Base-by-base conservation (phyloP, 2,113 vertebrate species). In the Chaetodon auriga region DNA sequence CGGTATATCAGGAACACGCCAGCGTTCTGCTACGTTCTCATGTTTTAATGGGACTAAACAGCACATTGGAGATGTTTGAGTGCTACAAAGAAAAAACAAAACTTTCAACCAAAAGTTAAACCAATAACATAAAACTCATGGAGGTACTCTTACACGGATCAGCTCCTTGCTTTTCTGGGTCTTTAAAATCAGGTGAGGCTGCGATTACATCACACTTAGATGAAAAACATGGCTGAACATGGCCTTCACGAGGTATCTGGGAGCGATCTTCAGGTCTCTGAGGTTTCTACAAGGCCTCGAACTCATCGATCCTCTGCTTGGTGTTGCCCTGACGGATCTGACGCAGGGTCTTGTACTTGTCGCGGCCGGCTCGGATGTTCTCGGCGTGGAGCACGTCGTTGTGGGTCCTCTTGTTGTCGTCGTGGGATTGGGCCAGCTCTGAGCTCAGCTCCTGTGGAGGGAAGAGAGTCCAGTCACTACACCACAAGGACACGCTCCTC, bases 301-400 rank as follows among this genome's bases (percentile, higher is more conserved):
- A 99, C 95, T 99, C 98, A 11, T 99, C 97, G 0, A 99, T 96
- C 88, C 97, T 96, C 96, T 99, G 98, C 96, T 99, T 99, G 91
- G 98, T 99, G 95, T 99, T 98, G 90, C 98, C 98, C 94, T 95
- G 94, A 2, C 98, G 97, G 92, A 99, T 99, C 95, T 99, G 98
- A 72, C 97, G 95, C 91, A 99, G 96, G 0, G 98, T 99, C 96
- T 99, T 99, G 96, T 99, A 99, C 93, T 99, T 99, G 96, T 99
- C 97, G 2, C 97, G 97, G 6, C 98, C 97, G n/a, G 82, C 96
- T 11, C 95, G 89, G 91, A 97, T 92, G 86, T 99, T 99, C 92
- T 99, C 96, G 0, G 93, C 96, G 90, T 99, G 98, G 78, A 99
- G 96, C 48, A 97, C 58, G 13, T 99, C 98, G 0, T 98, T 96